Percentiles rank a stretch among this genome's conserved stretches.
These are phyloP conservation scores for Dicrurus megarhynchus DNA, from an alignment of 2,113 vertebrate genomes.

Conservation along the genomic window DNA sequence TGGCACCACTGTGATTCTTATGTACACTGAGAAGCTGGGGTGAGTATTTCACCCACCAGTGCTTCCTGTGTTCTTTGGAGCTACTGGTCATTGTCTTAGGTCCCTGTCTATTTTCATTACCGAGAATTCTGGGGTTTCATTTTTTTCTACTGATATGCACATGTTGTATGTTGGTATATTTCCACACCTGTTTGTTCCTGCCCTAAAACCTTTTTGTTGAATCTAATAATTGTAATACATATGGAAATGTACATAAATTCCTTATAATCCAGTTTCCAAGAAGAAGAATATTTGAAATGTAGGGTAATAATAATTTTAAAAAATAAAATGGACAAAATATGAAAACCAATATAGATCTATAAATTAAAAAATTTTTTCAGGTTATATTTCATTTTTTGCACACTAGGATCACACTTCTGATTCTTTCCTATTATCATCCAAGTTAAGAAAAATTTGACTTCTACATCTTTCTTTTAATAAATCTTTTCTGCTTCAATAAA, in stretches of 20 bases:
- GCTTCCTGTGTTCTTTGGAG: neutral
- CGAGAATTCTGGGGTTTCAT: neutral
- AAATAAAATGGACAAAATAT: neutral
- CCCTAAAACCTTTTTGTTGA: neutral
- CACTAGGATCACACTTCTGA: neutral
- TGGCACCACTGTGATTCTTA: neutral
- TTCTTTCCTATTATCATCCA: neutral
- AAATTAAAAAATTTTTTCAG: neutral
- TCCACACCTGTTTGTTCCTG: neutral
- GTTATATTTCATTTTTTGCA: neutral
- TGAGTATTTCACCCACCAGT: neutral
- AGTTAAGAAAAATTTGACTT: neutral
- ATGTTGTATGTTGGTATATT: neutral
- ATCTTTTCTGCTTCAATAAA: neutral
- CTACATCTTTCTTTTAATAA: neutral
- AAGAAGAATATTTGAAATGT: neutral
- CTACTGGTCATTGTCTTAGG: neutral
- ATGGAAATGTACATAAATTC: neutral
- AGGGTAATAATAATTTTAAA: neutral
- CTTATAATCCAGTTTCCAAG: neutral
- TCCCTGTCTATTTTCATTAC: neutral
- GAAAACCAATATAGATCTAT: fast-evolving
- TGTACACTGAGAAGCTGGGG: neutral
- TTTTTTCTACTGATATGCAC: neutral
- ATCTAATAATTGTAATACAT: neutral